phyloP scores from a whole-genome alignment of 2,888 invertebrate genomes.

The Melanotus villosus region DNA sequence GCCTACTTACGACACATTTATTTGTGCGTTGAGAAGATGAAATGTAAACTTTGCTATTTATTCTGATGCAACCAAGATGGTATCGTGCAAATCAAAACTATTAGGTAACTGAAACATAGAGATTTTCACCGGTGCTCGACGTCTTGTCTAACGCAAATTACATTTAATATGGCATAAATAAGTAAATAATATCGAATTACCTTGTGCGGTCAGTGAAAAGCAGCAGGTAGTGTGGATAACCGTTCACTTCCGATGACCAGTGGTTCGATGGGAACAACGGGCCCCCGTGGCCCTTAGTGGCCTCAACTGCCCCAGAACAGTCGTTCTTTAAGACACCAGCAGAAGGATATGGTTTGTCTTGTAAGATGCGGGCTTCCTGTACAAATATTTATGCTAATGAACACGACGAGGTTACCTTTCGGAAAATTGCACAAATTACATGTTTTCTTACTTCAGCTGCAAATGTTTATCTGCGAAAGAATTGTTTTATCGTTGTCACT shows the following conservation, averaged over 20 bases:
- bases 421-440: conserved; percentile 24
- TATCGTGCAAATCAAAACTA: too few species aligned
- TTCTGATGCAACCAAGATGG: too few species aligned
- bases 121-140: conserved; percentile 1
- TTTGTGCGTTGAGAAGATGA: too few species aligned
- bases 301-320: conserved; percentile 25
- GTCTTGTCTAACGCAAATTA: conserved; percentile 32
- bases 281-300: conserved; percentile 15
- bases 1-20: too few species aligned
- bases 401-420: conserved; percentile 5
- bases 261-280: conserved; percentile 39
- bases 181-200: conserved; percentile 44
- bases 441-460: conserved; percentile 24
- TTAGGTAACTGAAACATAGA: too few species aligned
- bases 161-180: conserved; percentile 42
- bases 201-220: conserved; percentile 38
- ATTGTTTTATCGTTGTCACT: too few species aligned
- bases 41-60: too few species aligned
- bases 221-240: conserved; percentile 27
- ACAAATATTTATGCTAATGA: conserved; percentile 23
- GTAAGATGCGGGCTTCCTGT: conserved; percentile 42
- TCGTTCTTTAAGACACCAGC: conserved; percentile 7
- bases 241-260: conserved; percentile 39
- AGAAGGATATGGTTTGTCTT: conserved; percentile 31
- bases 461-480: neutral